Evolutionary conservation across 2,888 invertebrate species (phyloP).

Genomic region (Copidosoma aretas): DNA sequence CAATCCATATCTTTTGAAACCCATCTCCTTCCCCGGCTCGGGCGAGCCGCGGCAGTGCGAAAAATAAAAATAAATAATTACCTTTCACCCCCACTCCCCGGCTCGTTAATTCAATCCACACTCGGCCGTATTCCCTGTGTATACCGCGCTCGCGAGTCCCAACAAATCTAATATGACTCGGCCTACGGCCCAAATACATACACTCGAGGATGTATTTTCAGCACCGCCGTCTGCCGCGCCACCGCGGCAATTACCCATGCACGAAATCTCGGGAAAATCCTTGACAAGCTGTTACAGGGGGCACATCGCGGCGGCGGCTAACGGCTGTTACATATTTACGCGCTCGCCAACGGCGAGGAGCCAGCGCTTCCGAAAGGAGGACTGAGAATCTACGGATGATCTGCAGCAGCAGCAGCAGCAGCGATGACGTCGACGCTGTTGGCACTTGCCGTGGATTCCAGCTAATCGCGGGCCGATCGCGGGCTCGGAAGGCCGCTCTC

Average conservation of each 20-base stretch:
- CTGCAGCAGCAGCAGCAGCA: background rate
- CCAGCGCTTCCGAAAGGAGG: background rate
- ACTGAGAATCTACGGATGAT: background rate
- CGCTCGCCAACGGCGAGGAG: background rate
- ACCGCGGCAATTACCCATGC: too few species aligned
- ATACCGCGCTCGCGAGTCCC: conserved; percentile 28
- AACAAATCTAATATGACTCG: conserved; percentile 25
- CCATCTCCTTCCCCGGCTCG: too few species aligned
- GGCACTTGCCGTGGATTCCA: background rate
- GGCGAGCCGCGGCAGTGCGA: too few species aligned
- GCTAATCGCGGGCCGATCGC: background rate
- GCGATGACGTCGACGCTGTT: background rate
- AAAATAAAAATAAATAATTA: conserved; percentile 22
- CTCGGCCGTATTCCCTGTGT: too few species aligned
- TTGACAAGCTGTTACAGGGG: too few species aligned
- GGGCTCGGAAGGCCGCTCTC: too few species aligned
- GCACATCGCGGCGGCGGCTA: background rate
- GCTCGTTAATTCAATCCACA: conserved; percentile 4
- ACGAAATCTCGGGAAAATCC: too few species aligned
- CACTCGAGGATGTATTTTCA: too few species aligned
- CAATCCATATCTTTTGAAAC: background rate
- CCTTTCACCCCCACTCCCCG: conserved; percentile 7
- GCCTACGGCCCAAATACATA: too few species aligned
- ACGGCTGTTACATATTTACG: background rate
- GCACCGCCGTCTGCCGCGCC: too few species aligned